phyloP scores from a whole-genome alignment of 2,113 vertebrate genomes.

The Crotalus viridis region DNA sequence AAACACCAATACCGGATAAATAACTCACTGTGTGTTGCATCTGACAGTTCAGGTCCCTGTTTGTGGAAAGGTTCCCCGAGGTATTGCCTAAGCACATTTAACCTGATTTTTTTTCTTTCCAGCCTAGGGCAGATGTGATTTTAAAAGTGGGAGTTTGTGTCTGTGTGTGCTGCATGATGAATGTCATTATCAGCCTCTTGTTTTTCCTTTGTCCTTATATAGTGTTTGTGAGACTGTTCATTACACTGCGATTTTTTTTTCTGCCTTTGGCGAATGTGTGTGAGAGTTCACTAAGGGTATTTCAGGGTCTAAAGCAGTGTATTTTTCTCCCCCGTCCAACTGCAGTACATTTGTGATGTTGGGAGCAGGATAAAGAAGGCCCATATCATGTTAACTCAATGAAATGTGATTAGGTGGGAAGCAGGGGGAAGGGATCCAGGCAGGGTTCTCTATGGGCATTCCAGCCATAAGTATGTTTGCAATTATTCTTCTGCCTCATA shows the following conservation, averaged over 20 bases:
- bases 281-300: background rate
- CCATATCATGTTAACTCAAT: conserved; percentile 8
- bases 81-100: background rate
- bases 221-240: background rate
- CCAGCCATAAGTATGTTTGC: conserved; percentile 48
- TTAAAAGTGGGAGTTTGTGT: background rate
- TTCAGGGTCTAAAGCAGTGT: background rate
- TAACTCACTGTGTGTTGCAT: background rate
- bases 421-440: conserved; percentile 15
- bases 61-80: background rate
- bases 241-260: background rate
- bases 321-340: background rate
- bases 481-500: conserved; percentile 44
- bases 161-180: background rate
- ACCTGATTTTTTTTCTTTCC: background rate
- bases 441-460: background rate
- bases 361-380: background rate
- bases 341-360: background rate
- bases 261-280: background rate
- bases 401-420: conserved; percentile 36
- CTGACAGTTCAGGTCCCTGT: background rate
- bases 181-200: background rate
- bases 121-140: background rate
- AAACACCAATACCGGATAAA: background rate
- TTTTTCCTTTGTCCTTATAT: background rate